Evolutionary conservation across 2,888 invertebrate genomes (phyloP).

Genomic region (Aphrophora alni): DNA sequence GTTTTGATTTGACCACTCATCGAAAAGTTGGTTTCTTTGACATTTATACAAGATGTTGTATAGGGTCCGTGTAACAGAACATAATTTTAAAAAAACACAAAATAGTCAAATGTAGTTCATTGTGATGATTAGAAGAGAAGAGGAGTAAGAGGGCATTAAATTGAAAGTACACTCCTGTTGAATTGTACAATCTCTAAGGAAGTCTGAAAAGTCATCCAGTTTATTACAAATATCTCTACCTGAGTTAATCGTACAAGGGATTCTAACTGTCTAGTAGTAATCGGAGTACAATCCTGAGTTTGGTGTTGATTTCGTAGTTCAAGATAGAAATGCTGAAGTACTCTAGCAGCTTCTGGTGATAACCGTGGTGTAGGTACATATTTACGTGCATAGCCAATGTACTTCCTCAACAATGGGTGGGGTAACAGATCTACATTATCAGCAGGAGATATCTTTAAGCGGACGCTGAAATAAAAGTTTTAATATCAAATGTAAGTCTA

Average conservation of each 20-base stretch:
- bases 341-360: slow-evolving; percentile 71
- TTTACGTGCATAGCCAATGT: slow-evolving; percentile 88
- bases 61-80: too few species aligned
- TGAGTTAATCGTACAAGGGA: slow-evolving; percentile 85
- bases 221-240: slow-evolving; percentile 56
- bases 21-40: too few species aligned
- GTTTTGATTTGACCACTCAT: too few species aligned
- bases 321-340: slow-evolving; percentile 81
- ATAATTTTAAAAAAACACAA: too few species aligned
- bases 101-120: too few species aligned
- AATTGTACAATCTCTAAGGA: too few species aligned
- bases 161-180: too few species aligned
- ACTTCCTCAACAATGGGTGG: slow-evolving; percentile 80
- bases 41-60: too few species aligned
- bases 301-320: slow-evolving; percentile 74
- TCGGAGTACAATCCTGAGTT: slow-evolving; percentile 72
- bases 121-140: too few species aligned
- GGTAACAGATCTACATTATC: slow-evolving; percentile 77
- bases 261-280: slow-evolving; percentile 88
- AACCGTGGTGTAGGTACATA: slow-evolving; percentile 81
- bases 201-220: too few species aligned
- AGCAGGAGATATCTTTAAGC: slow-evolving; percentile 65
- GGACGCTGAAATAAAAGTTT: slow-evolving; percentile 60
- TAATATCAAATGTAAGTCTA: neutral
- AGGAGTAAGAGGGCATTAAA: too few species aligned